Evolutionary conservation across 2,888 invertebrate genomes (phyloP), one percentile per base, ranked within the genome.

Genomic region (Eueremaeus valkanovi): DNA sequence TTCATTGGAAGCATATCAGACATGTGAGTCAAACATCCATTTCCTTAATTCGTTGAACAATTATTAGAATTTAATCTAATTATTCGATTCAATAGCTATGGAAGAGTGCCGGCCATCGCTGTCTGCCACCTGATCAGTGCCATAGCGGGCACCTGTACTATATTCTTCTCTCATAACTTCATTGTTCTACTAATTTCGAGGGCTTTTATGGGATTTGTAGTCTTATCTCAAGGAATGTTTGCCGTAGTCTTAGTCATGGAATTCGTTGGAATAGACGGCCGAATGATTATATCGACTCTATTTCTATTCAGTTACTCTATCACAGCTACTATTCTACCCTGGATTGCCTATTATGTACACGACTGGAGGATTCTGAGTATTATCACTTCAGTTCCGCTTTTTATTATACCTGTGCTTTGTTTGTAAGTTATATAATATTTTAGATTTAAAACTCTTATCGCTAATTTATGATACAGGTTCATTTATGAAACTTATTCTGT

Each of bases 361-460:
- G 89, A 93, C 81, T 94, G 94, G 94, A 87, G 90, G 80, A 84
- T 87, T 78, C 88, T 92, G 76, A 88, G 90, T n/a, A 84, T 93
- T 74, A 88, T 87, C 0, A 92, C 92, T 27, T 92, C 92, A n/a
- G 86, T 88, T 0, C 93, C 93, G 0, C 86, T 93, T 75, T 83
- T 88, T 42, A 74, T 72, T 42, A 77, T 80, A 9, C 45, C 79
- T 6, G 61, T 78, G 16, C 49, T 78, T 18, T 78, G 77, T 74
- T 74, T 76, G 78, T 78, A 78, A 76, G 75, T 78, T n/a, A n/a
- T n/a, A n/a, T n/a, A n/a, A 51, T 49, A n/a, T 49, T n/a, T 49
- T 49, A 3, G n/a, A n/a, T n/a, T n/a, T n/a, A n/a, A n/a, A n/a
- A n/a, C n/a, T n/a, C n/a, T n/a, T n/a, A n/a, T n/a, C n/a, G n/a